Base-by-base conservation (phyloP, 2,113 vertebrate genomes). In the Oryzias celebensis region DNA sequence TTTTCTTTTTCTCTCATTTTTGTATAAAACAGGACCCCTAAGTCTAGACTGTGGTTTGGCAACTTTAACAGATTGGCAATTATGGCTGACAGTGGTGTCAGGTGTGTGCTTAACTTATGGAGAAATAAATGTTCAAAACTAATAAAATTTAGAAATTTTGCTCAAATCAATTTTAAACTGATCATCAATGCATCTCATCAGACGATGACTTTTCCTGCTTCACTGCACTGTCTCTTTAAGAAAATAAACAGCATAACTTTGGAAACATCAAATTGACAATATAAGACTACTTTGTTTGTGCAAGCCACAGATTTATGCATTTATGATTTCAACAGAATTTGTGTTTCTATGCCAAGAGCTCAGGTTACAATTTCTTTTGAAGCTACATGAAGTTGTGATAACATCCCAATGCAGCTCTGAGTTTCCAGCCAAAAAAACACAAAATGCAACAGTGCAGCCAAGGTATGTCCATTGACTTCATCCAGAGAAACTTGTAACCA, bases 21-120 rank as follows among this genome's bases (percentile, higher is more conserved):
- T 42, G 14, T 81, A 82, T 65, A 71, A 84, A 81, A 69, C 16
- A 0, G 23, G 53, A 68, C 42, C 24, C 49, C 67, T 65, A 75
- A 47, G 64, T 55, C 49, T 15, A n/a, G 71, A 77, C 65, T 64
- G 43, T 20, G 17, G 59, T 58, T 65, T 80, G 69, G 58, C 58
- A 31, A 18, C 58, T 48, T 62, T 31, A 20, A 60, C 60, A 31
- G 16, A 44, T 66, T 59, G 62, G 51, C 12, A 20, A 14, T 57
- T 44, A n/a, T 58, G 52, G 49, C 44, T 0, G 52, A 77, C 52
- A 41, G 61, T 59, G 53, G 66, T 78, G 66, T 28, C 26, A 1
- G 4, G 26, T 28, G 26, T 28, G 26, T 57, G 51, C 59, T 72
- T 17, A 31, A 75, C 48, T 66, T 10, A 36, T 57, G 49, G 36